phyloP scores from a whole-genome alignment of 2,888 invertebrate species.

The Drosophila leonis region DNA sequence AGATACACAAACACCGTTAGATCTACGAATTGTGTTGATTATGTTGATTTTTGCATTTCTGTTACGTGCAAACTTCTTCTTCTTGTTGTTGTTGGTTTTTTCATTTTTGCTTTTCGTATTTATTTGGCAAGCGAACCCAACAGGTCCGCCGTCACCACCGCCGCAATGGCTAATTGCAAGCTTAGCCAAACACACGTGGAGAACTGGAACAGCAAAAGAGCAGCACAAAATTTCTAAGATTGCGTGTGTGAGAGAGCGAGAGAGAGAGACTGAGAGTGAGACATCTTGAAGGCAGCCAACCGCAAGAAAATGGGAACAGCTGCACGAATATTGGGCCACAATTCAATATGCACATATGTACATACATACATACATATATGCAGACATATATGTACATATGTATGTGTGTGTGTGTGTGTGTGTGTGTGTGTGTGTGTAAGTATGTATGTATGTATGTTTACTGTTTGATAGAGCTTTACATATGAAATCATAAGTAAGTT shows the following conservation, averaged over 20 bases:
- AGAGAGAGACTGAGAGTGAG: neutral
- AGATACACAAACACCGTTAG: constrained; percentile 71
- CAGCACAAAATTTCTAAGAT: constrained; percentile 1
- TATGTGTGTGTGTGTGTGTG: neutral
- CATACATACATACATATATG: constrained; percentile 1
- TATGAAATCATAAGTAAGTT: constrained; percentile 25
- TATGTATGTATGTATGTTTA: neutral
- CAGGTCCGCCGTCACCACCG: constrained; percentile 21
- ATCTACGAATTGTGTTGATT: constrained; percentile 50
- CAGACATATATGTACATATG: neutral
- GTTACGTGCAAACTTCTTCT: constrained; percentile 61
- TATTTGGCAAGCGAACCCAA: constrained; percentile 54
- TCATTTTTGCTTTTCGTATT: constrained; percentile 39
- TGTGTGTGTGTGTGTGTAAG: neutral
- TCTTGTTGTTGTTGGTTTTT: constrained; percentile 5
- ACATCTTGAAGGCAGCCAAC: constrained; percentile 49
- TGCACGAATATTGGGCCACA: constrained; percentile 57
- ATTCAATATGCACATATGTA: constrained; percentile 22
- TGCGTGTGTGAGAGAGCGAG: neutral
- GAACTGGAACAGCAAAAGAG: constrained; percentile 31
- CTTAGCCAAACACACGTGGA: constrained; percentile 55
- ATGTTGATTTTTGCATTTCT: constrained; percentile 64
- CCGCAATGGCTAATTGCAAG: constrained; percentile 60
- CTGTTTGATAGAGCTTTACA: constrained; percentile 11
- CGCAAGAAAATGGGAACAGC: constrained; percentile 68